Evolutionary conservation across 2,797 vertebrate species (phyloP), one percentile per base, ranked within the genome.

Genomic region (Notolabrus celidotus): DNA sequence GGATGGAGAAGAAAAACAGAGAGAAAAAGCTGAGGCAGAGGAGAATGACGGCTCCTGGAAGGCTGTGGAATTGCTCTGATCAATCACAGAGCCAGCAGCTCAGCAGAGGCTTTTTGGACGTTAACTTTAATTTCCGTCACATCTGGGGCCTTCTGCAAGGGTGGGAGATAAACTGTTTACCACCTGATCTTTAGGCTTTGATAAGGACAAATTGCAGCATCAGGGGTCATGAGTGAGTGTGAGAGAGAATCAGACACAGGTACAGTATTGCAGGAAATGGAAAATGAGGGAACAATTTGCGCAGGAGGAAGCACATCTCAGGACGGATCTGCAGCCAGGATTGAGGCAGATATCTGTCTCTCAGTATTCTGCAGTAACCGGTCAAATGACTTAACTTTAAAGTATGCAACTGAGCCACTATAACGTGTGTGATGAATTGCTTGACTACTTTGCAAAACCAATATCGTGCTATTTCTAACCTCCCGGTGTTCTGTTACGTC

Each of bases 81-180:
- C 85, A 74, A 87, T 90, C 87, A 81, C 16, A 23, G 47, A 76
- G 79, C 45, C 57, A 45, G 78, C 16, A 36, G 52, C 75, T 78
- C 78, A 63, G 71, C 38, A 16, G 64, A 74, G 67, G 49, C 74
- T 53, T 71, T 82, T 54, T 52, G 41, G 56, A 74, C 10, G 65
- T 74, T 75, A 50, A 77, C 77, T 86, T 88, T 84, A 34, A 86
- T 90, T 87, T 86, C 79, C 77, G 50, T 83, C 70, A 85, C 77
- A 83, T 89, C 79, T 84, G 82, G 76, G 66, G 70, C 23, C 61
- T 80, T 82, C 41, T 57, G 58, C 34, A 68, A 70, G 50, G 47
- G 38, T 74, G 64, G 50, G 64, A 27, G 83, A 87, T 88, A 84
- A 88, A 87, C 68, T 69, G 74, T 87, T 88, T 80, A 88, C 74